Conservation (phyloP, 2,888 invertebrate genomes). For the Patella caerulea region DNA sequence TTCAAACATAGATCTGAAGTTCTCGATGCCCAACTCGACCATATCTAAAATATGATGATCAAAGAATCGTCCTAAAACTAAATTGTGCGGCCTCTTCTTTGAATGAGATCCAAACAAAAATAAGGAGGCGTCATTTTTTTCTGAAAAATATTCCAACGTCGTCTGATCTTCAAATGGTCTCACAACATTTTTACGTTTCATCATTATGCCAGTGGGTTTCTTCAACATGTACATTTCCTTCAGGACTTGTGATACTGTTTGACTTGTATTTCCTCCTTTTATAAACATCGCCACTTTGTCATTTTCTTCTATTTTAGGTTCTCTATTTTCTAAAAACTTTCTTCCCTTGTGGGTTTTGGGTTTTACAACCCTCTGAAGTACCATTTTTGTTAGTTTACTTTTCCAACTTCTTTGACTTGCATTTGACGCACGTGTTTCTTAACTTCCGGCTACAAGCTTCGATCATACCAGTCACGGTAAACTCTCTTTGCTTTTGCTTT, state of each 20-base stretch:
- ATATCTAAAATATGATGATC: slow-evolving; percentile 94
- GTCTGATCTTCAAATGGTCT: slow-evolving; percentile 93
- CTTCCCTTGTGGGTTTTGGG: slow-evolving; percentile 91
- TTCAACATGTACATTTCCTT: slow-evolving; percentile 90
- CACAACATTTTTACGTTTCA: slow-evolving; percentile 84
- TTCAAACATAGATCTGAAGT: slow-evolving; percentile 83
- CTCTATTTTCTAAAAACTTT: slow-evolving; percentile 83
- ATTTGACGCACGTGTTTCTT: no score
- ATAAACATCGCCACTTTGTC: slow-evolving; percentile 87
- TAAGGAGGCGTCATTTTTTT: slow-evolving; percentile 89
- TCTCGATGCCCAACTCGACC: slow-evolving; percentile 93
- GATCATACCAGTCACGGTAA: no score
- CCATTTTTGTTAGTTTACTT: neutral
- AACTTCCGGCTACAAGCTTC: no score
- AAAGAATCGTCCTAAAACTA: slow-evolving; percentile 87
- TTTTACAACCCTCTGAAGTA: slow-evolving; percentile 73
- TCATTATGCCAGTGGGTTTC: slow-evolving; percentile 85
- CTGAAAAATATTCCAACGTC: slow-evolving; percentile 77
- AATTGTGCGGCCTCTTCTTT: slow-evolving; percentile 94
- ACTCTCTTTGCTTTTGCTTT: no score
- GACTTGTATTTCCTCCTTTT: slow-evolving; percentile 82
- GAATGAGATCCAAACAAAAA: slow-evolving; percentile 93
- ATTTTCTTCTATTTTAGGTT: slow-evolving; percentile 91
- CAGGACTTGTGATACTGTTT: slow-evolving; percentile 79
- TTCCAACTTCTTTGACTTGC: no score